Evolutionary conservation across 2,113 vertebrate genomes (phyloP).

Genomic region (Cygnus buccinator): DNA sequence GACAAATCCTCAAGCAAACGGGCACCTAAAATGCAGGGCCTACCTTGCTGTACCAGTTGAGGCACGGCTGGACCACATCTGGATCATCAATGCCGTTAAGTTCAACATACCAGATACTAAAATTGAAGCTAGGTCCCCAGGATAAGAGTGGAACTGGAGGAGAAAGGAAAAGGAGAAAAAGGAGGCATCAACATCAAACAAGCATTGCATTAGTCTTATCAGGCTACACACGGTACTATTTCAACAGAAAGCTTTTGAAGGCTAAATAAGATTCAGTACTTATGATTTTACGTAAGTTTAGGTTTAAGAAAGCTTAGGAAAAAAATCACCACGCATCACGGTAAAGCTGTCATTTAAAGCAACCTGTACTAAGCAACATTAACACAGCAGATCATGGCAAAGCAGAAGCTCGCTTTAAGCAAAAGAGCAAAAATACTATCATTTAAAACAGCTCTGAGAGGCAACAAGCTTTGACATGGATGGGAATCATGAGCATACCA

Average conservation of each 20-base stretch:
- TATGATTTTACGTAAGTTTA: neutral
- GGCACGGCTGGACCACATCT: constrained; percentile 96
- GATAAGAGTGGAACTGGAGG: constrained; percentile 95
- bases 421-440: constrained; percentile 16
- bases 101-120: constrained; percentile 99
- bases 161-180: constrained; percentile 65
- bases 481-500: constrained; percentile 10
- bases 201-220: neutral
- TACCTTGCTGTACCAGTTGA: constrained; percentile 99
- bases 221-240: neutral
- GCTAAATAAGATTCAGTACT: neutral
- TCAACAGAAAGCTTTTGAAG: neutral
- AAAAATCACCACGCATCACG: neutral
- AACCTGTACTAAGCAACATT: constrained; percentile 10
- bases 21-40: constrained; percentile 70
- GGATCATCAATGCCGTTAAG: constrained; percentile 97
- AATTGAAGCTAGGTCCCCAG: constrained; percentile 99
- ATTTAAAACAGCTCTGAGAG: constrained; percentile 36
- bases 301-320: neutral
- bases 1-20: neutral
- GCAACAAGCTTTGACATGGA: constrained; percentile 58
- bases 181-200: neutral
- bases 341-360: constrained; percentile 22
- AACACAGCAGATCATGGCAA: constrained; percentile 27
- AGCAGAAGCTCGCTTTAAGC: constrained; percentile 55